phyloP scores from a whole-genome alignment of 2,113 vertebrate species.

The Apeltes quadracus region DNA sequence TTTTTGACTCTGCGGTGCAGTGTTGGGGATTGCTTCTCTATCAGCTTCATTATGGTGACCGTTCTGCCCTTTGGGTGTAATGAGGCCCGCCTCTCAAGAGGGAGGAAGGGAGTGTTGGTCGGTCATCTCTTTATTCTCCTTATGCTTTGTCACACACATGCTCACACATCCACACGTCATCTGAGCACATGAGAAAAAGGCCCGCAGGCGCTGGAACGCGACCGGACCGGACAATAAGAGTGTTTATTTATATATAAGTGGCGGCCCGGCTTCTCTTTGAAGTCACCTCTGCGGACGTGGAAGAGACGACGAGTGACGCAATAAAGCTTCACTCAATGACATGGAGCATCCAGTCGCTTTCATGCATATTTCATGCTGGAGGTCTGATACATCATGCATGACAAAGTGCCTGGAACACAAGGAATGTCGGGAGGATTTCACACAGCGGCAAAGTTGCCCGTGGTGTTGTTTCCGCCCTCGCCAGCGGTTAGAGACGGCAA shows the following conservation, averaged over 20 bases:
- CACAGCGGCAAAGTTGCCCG: conserved; percentile 1
- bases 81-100: conserved; percentile 67
- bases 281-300: conserved; percentile 64
- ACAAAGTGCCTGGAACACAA: conserved; percentile 36
- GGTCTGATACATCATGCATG: conserved; percentile 47
- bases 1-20: conserved; percentile 61
- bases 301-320: conserved; percentile 55
- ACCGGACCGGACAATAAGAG: conserved; percentile 59
- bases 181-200: conserved; percentile 43
- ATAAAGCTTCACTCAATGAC: conserved; percentile 50
- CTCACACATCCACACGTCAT: conserved; percentile 18
- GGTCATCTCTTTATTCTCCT: conserved; percentile 56
- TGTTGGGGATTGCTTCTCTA: conserved; percentile 56
- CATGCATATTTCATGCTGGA: conserved; percentile 65
- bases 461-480: conserved; percentile 8
- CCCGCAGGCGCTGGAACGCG: conserved; percentile 42
- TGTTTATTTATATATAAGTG: conserved; percentile 59
- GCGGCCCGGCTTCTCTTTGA: conserved; percentile 64
- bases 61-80: conserved; percentile 78
- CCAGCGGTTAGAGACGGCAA: background rate
- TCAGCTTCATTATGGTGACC: conserved; percentile 77
- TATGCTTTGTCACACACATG: conserved; percentile 39
- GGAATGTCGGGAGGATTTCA: conserved; percentile 9
- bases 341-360: conserved; percentile 50
- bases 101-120: conserved; percentile 31